Percentiles rank a stretch among this genome's conserved stretches.
These are phyloP conservation scores for Pissodes strobi DNA, from an alignment of 1,140 invertebrate genomes.

Conservation along the genomic window DNA sequence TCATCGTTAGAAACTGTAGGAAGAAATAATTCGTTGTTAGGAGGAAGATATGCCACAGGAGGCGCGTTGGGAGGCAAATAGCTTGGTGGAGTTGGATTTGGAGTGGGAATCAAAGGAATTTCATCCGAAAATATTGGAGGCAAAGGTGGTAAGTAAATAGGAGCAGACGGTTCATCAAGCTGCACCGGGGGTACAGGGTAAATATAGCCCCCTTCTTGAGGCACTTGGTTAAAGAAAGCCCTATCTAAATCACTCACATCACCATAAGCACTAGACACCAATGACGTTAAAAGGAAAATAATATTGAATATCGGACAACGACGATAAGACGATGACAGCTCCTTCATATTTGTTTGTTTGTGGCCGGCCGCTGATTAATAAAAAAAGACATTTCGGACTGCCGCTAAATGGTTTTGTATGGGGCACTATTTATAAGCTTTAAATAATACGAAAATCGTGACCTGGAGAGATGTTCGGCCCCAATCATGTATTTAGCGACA, in stretches of 20 bases:
- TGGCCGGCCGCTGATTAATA: neutral
- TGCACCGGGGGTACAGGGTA: conserved; percentile 40
- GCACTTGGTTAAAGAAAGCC: too few species aligned
- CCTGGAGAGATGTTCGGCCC: conserved; percentile 32
- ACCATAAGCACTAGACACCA: conserved; percentile 7
- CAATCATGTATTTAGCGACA: conserved; percentile 33
- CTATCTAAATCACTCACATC: conserved; percentile 20
- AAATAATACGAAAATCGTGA: conserved; percentile 35
- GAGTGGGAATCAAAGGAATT: conserved; percentile 2
- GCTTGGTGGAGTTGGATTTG: conserved; percentile 31
- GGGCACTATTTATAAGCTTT: conserved; percentile 29
- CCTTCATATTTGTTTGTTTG: too few species aligned
- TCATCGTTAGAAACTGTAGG: conserved; percentile 39
- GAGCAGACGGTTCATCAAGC: conserved; percentile 35
- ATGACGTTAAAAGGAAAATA: neutral
- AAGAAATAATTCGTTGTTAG: neutral
- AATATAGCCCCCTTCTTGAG: conserved; percentile 33
- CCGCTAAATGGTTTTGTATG: conserved; percentile 9
- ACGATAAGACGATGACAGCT: neutral
- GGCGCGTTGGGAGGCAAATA: conserved; percentile 13
- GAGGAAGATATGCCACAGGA: too few species aligned
- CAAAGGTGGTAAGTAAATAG: conserved; percentile 28
- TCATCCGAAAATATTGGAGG: conserved; percentile 35
- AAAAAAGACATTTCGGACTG: too few species aligned
- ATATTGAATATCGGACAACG: neutral